phyloP scores from a whole-genome alignment of 2,113 vertebrate genomes.

The Aviceda subcristata region DNA sequence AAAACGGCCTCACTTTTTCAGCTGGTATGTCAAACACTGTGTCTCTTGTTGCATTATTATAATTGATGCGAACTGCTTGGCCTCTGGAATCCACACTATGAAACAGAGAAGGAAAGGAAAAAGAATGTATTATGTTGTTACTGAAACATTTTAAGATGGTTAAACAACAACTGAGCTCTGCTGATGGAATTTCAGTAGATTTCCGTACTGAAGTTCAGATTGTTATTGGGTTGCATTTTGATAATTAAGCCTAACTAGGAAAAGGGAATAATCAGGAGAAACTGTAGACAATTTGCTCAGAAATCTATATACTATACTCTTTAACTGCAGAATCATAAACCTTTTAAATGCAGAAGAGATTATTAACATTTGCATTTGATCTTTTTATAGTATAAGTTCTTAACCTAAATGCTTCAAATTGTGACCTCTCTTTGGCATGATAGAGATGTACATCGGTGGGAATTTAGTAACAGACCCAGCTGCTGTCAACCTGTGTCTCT shows the following conservation, averaged over 20 bases:
- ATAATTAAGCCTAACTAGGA: not conserved
- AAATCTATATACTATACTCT: not conserved
- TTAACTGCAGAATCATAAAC: not conserved
- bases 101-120: not conserved
- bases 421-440: not conserved
- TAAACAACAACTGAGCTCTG: not conserved
- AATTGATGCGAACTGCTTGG: constrained; percentile 83
- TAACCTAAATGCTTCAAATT: not conserved
- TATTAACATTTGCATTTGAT: not conserved
- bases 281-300: not conserved
- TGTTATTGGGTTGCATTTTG: not conserved
- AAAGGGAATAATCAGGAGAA: not conserved
- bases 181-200: not conserved
- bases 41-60: constrained; percentile 91
- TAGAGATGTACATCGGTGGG: not conserved
- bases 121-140: not conserved
- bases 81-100: constrained; percentile 79
- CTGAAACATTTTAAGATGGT: not conserved
- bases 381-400: not conserved
- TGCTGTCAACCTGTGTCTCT: not conserved
- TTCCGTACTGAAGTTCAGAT: not conserved
- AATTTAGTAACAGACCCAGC: not conserved
- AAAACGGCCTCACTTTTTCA: constrained; percentile 87
- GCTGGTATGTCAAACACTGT: constrained; percentile 85
- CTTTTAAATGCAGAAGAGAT: not conserved